Percentiles rank a stretch among this genome's conserved stretches.
Evolutionary conservation across 2,888 invertebrate species (phyloP).

Genomic region (Lasioglossum morio): DNA sequence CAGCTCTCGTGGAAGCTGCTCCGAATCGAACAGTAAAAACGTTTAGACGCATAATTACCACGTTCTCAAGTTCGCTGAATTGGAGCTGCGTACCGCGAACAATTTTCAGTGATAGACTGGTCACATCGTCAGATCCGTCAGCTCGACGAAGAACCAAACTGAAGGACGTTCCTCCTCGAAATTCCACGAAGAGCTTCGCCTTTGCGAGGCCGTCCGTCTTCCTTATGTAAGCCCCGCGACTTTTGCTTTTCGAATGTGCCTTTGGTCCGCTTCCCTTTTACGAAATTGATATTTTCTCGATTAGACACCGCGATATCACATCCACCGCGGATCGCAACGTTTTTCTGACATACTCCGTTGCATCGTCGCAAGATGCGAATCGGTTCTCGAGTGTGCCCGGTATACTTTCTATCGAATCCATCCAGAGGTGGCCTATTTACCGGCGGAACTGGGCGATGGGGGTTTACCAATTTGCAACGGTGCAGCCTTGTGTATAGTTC

Average conservation of each 20-base stretch:
- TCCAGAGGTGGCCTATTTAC: background rate
- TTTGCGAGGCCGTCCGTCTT: background rate
- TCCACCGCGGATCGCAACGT: background rate
- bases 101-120: background rate
- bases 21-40: background rate
- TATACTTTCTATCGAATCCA: background rate
- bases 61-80: background rate
- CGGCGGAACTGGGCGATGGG: conserved; percentile 5
- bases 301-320: too few species aligned
- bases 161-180: background rate
- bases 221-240: background rate
- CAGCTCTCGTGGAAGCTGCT: background rate
- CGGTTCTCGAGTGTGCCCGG: background rate
- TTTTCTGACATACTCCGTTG: background rate
- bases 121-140: background rate
- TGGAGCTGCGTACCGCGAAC: background rate
- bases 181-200: background rate
- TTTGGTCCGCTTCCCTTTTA: background rate
- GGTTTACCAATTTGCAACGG: background rate
- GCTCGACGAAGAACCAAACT: background rate
- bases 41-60: conserved; percentile 8
- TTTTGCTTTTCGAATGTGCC: background rate
- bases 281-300: background rate
- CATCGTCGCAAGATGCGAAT: background rate
- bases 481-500: background rate